Evolutionary conservation across 1,140 invertebrate species (phyloP).

Genomic region (Galleria mellonella): DNA sequence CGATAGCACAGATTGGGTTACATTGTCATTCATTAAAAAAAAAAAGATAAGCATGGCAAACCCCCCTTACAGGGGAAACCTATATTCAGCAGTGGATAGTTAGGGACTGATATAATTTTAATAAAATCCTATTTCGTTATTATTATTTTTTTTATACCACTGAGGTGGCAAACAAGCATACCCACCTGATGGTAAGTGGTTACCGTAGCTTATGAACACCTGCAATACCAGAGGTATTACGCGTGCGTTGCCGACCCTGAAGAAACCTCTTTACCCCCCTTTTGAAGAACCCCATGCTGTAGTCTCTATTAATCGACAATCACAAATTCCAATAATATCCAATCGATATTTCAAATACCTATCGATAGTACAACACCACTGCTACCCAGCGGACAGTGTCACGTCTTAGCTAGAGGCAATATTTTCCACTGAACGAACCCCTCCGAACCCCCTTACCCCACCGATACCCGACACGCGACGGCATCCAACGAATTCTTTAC

Average conservation of each 20-base stretch:
- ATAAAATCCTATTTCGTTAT: not conserved
- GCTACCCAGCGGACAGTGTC: not conserved
- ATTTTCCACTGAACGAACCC: not conserved
- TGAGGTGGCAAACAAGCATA: too few relatives aligned
- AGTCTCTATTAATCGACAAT: too few relatives aligned
- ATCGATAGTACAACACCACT: not conserved
- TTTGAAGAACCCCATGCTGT: too few relatives aligned
- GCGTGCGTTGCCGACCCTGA: too few relatives aligned
- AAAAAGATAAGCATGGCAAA: not conserved
- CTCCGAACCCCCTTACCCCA: not conserved
- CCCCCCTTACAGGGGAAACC: too few relatives aligned
- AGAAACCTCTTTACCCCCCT: too few relatives aligned
- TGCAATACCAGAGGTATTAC: too few relatives aligned
- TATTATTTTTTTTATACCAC: too few relatives aligned
- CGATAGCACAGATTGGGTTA: not conserved
- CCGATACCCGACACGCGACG: not conserved
- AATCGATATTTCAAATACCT: not conserved
- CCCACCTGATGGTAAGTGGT: too few relatives aligned
- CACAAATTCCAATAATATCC: not conserved
- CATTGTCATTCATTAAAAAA: not conserved
- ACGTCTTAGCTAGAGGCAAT: slow-evolving; percentile 4
- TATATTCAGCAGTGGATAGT: too few relatives aligned
- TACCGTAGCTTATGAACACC: too few relatives aligned
- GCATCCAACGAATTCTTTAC: slow-evolving; percentile 3
- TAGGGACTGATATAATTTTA: not conserved